Percentiles rank a stretch among this genome's conserved stretches.
These are phyloP conservation scores for Penaeus monodon DNA, from an alignment of 2,888 invertebrate genomes.

Conservation along the genomic window DNA sequence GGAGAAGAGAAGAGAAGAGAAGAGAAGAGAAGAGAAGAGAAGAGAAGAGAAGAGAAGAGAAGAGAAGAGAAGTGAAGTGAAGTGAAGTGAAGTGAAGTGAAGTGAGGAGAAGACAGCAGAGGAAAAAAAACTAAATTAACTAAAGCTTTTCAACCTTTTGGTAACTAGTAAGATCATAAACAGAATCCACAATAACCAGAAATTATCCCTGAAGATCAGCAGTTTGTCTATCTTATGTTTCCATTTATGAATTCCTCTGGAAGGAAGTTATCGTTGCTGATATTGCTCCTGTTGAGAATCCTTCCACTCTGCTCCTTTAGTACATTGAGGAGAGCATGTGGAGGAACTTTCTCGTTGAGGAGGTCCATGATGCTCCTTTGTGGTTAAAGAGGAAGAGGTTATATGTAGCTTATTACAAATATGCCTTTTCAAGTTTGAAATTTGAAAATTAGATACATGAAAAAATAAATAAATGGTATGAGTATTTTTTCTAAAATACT, in stretches of 20 bases:
- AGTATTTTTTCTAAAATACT: background rate
- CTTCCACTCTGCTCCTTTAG: slow-evolving; percentile 29
- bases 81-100: too few relatives aligned
- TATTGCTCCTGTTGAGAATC: slow-evolving; percentile 7
- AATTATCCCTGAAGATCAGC: background rate
- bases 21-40: too few relatives aligned
- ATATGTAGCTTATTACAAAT: background rate
- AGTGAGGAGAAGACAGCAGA: too few relatives aligned
- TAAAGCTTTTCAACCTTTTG: too few relatives aligned
- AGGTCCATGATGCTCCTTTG: slow-evolving; percentile 40
- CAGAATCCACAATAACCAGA: background rate
- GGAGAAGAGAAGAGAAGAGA: too few relatives aligned
- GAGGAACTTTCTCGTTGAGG: slow-evolving; percentile 30
- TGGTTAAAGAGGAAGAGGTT: background rate
- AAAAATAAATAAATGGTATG: background rate
- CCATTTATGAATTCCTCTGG: background rate
- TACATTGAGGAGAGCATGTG: slow-evolving; percentile 39
- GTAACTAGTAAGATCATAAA: too few relatives aligned
- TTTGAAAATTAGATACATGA: background rate
- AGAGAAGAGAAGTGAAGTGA: too few relatives aligned
- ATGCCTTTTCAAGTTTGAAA: background rate
- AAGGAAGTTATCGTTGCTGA: background rate
- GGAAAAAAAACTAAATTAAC: too few relatives aligned
- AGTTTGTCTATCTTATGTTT: background rate
- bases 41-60: too few relatives aligned